These are phyloP conservation scores for Phalacrocorax brasilianus DNA, from an alignment of 2,113 vertebrate species.

Conservation along the genomic window DNA sequence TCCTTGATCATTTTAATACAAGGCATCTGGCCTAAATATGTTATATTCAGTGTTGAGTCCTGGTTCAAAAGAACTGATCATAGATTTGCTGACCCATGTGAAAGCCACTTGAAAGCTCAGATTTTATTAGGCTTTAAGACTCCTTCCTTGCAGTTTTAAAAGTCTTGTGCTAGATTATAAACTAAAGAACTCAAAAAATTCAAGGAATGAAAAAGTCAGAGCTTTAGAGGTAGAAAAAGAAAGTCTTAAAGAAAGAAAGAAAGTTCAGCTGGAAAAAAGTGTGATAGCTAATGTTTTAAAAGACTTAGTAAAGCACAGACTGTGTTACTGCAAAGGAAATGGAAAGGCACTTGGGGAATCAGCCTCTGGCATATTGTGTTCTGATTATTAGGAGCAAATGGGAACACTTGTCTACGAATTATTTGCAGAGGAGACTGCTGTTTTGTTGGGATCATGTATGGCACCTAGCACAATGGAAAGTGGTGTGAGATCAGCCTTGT, in stretches of 20 bases:
- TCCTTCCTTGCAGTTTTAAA: background rate
- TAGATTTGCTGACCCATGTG: background rate
- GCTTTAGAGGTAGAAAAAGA: background rate
- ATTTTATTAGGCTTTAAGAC: background rate
- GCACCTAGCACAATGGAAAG: background rate
- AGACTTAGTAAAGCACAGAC: background rate
- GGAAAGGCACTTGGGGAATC: background rate
- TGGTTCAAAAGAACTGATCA: background rate
- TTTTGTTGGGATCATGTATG: accelerated
- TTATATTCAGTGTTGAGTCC: background rate
- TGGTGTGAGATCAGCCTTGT: background rate
- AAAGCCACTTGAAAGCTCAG: background rate
- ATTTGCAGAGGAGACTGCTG: background rate
- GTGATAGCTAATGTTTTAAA: background rate
- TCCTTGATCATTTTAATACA: slow-evolving; percentile 17
- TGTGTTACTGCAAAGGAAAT: background rate
- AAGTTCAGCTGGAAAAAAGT: background rate
- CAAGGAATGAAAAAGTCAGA: background rate
- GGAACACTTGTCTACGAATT: background rate
- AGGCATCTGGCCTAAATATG: background rate
- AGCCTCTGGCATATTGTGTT: background rate
- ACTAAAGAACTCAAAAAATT: background rate
- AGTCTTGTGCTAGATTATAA: background rate
- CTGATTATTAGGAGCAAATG: background rate
- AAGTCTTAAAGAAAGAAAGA: background rate